Base-by-base conservation (phyloP, 2,113 vertebrate species). In the Nothocercus nigrocapillus region DNA sequence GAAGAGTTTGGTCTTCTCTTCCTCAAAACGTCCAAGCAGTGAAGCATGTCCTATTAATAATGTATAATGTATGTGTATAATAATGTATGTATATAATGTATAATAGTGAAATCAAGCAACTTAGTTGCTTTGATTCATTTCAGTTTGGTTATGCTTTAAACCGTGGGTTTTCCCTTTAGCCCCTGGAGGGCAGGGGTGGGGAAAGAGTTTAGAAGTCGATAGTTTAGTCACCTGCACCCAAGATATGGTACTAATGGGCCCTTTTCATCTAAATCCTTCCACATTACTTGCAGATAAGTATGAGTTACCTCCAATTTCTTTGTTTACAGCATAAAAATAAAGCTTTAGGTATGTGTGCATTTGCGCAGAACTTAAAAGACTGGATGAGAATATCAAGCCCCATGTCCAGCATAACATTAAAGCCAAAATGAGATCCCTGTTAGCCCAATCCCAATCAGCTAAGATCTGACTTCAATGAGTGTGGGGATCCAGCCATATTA, bases 211-310 rank as follows among this genome's bases (percentile, higher is more conserved):
- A 49, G n/a, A 87, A 7, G 7, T 27, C 7, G 53, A 24, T 12
- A 36, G 9, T 89, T 77, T 21, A 82, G 34, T 12, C 38, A 61
- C 13, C 30, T 79, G 75, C 58, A 30, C 70, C 24, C 34, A 86
- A 24, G 40, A 72, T 19, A 28, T 0, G 0, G 12, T 49, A 44
- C 15, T 67, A 51, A 63, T 1, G 9, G 13, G 67, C 42, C 44
- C 4, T 54, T 36, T 7, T 42, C 16, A 34, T 30, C n/a, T 77
- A 81, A 89, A 64, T 32, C 16, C 28, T 78, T 53, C 42, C 5
- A 8, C 32, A 34, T 2, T 44, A 17, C 21, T 62, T 38, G 3
- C 40, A 82, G 9, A n/a, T 64, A 86, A 67, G 38, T 13, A 20
- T 28, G 49, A 49, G 49, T 49, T 49, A 49, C 47, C 21, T 49